These are phyloP conservation scores for Nephrocerus scutellatus DNA, from an alignment of 2,888 invertebrate genomes.

Conservation along the genomic window DNA sequence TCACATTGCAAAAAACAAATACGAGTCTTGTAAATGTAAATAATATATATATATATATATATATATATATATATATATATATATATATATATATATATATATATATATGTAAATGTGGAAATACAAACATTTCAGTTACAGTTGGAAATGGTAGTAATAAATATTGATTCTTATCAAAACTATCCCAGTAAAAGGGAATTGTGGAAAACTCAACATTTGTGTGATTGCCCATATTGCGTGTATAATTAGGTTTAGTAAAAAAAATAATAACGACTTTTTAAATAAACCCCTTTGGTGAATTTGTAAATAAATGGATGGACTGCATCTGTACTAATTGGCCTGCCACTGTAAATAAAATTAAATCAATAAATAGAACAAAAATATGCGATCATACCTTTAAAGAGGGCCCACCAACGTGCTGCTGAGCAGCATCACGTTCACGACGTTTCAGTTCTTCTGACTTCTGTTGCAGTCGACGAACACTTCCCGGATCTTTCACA, in stretches of 20 bases:
- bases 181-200: too few species aligned
- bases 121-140: not conserved
- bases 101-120: slow-evolving; percentile 14
- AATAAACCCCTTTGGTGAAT: slow-evolving; percentile 12
- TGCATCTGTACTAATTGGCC: slow-evolving; percentile 34
- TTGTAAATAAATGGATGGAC: too few species aligned
- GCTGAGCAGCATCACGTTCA: slow-evolving; percentile 48
- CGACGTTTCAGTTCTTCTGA: slow-evolving; percentile 53
- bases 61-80: slow-evolving; percentile 23
- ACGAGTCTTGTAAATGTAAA: too few species aligned
- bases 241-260: too few species aligned
- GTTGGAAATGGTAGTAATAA: too few species aligned
- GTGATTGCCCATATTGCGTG: too few species aligned
- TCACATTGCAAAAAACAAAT: too few species aligned
- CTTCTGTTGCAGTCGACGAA: slow-evolving; percentile 55
- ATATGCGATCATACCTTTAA: slow-evolving; percentile 24
- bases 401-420: slow-evolving; percentile 30
- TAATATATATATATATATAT: slow-evolving; percentile 25
- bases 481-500: slow-evolving; percentile 56
- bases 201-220: too few species aligned
- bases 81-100: slow-evolving; percentile 18
- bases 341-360: slow-evolving; percentile 36
- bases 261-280: too few species aligned
- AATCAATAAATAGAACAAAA: slow-evolving; percentile 3
- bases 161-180: too few species aligned